Percentiles rank a stretch among this genome's conserved stretches.
Conservation (phyloP, 35 echinoderm and acorn worm species). For the Apostichopus parvimensis region DNA sequence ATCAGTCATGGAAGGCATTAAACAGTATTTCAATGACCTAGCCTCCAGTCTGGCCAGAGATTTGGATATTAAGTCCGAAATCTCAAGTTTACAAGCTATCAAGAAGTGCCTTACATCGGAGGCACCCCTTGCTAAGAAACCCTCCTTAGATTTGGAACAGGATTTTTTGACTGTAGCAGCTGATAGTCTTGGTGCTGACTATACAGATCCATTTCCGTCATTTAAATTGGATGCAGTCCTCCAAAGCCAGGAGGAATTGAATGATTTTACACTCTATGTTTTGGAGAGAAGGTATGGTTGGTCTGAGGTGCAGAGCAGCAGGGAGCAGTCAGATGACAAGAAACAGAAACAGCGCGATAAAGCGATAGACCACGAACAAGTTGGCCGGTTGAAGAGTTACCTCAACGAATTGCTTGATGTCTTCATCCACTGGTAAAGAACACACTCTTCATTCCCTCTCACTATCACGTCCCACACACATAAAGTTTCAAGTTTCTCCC, state of each 20-base stretch:
- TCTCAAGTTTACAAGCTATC: slow-evolving; percentile 28
- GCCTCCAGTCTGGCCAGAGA: neutral
- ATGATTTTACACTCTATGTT: slow-evolving; percentile 84
- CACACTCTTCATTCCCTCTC: no score
- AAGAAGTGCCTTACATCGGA: neutral
- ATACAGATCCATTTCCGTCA: slow-evolving; percentile 73
- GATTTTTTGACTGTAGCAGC: slow-evolving; percentile 73
- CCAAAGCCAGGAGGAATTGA: slow-evolving; percentile 61
- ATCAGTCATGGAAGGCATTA: slow-evolving; percentile 30
- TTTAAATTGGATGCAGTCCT: slow-evolving; percentile 59
- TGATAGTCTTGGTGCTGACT: slow-evolving; percentile 69
- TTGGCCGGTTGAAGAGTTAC: slow-evolving; percentile 60
- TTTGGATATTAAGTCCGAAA: neutral
- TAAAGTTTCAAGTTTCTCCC: no score
- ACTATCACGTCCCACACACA: no score
- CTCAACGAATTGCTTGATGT: slow-evolving; percentile 89
- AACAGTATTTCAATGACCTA: slow-evolving; percentile 12
- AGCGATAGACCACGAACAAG: slow-evolving; percentile 11
- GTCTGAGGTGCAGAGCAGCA: slow-evolving; percentile 72
- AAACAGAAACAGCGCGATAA: neutral
- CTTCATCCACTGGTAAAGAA: slow-evolving; percentile 85
- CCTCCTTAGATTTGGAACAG: slow-evolving; percentile 72
- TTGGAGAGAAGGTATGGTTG: slow-evolving; percentile 93
- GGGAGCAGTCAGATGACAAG: neutral
- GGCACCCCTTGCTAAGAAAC: neutral